Percentiles rank a stretch among this genome's conserved stretches.
Conservation (phyloP, 2,113 vertebrate genomes). For the Trochalopteron elliotii region DNA sequence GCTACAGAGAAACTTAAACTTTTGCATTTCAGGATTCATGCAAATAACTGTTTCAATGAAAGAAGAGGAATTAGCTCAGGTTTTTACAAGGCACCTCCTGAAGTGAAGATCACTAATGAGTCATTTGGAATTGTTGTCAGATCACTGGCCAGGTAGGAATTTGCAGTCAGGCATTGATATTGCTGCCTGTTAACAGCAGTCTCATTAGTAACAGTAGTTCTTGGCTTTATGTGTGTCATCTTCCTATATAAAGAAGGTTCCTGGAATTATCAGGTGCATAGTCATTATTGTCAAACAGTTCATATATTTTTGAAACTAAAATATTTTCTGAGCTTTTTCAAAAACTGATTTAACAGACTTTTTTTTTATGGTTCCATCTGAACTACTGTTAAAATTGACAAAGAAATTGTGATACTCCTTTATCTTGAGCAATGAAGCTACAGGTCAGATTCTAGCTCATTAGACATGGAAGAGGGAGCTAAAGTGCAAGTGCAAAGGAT, state of each 20-base stretch:
- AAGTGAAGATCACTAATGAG: constrained; percentile 24
- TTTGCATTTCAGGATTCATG: not conserved
- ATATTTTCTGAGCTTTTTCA: not conserved
- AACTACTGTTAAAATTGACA: not conserved
- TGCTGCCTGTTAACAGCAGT: not conserved
- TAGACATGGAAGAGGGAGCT: not conserved
- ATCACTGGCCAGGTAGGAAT: not conserved
- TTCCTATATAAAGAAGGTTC: not conserved
- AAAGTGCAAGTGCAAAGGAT: not conserved
- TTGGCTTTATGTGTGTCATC: not conserved
- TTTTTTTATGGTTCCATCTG: not conserved
- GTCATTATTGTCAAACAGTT: not conserved
- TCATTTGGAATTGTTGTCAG: constrained; percentile 36
- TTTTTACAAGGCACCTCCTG: constrained; percentile 13
- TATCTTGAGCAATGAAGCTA: not conserved
- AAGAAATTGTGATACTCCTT: not conserved
- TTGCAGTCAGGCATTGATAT: not conserved
- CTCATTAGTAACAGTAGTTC: not conserved
- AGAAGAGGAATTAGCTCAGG: not conserved
- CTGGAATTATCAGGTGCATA: not conserved
- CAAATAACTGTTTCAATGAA: not conserved
- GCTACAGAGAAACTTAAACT: not conserved
- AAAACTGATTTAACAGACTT: not conserved
- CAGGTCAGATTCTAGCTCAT: not conserved
- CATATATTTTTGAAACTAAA: not conserved